Conservation (phyloP, 2,888 invertebrate species). For the Drosophila cyrtoloma region DNA sequence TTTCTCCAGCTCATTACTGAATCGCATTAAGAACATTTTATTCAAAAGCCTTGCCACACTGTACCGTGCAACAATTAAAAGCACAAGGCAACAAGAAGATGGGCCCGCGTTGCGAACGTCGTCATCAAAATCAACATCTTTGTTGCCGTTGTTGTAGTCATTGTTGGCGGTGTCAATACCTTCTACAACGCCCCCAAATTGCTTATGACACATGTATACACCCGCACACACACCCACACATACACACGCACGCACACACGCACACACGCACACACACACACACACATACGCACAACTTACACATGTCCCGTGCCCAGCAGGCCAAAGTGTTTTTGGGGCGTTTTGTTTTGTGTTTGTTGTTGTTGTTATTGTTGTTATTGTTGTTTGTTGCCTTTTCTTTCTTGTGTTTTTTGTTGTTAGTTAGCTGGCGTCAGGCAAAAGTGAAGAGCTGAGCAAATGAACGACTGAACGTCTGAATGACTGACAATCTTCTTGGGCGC, state of each 20-base stretch:
- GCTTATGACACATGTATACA: constrained; percentile 38
- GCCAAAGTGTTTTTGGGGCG: constrained; percentile 60
- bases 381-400: constrained; percentile 15
- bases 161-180: constrained; percentile 66
- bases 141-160: constrained; percentile 35
- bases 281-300: constrained; percentile 11
- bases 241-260: constrained; percentile 1
- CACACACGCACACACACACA: background rate
- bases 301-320: constrained; percentile 49
- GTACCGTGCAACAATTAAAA: constrained; percentile 60
- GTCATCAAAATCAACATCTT: constrained; percentile 16
- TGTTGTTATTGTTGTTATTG: background rate
- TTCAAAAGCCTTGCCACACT: constrained; percentile 35
- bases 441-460: constrained; percentile 27
- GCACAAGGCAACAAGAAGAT: constrained; percentile 58
- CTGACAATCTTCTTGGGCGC: constrained; percentile 76
- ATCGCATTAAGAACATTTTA: background rate
- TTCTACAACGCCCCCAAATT: constrained; percentile 66
- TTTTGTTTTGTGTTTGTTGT: constrained; percentile 24
- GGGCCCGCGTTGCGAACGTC: constrained; percentile 45
- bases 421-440: constrained; percentile 31
- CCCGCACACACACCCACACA: background rate
- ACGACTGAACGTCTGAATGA: constrained; percentile 27
- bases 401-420: constrained; percentile 23
- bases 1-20: background rate